Evolutionary conservation across 2,113 vertebrate species (phyloP).

Genomic region (Pogonocichla stellata): DNA sequence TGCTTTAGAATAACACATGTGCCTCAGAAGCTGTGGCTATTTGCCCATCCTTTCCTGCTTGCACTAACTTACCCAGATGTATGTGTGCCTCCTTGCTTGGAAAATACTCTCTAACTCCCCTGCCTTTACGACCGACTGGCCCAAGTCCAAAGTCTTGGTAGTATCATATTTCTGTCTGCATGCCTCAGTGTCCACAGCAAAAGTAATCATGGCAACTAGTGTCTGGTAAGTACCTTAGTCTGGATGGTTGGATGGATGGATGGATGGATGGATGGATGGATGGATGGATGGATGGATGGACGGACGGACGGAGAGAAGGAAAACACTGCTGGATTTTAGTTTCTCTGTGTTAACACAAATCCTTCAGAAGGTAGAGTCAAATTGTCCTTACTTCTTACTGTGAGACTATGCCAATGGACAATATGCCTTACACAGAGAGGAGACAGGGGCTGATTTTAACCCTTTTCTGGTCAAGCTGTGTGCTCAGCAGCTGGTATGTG

Average conservation of each 20-base stretch:
- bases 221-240: neutral
- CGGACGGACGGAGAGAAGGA: neutral
- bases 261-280: neutral
- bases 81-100: neutral
- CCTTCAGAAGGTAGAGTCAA: neutral
- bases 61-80: slow-evolving; percentile 35
- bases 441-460: neutral
- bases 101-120: slow-evolving; percentile 34
- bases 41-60: slow-evolving; percentile 11
- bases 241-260: neutral
- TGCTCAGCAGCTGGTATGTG: neutral
- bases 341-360: neutral
- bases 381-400: neutral
- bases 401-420: neutral
- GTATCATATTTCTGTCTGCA: slow-evolving; percentile 46
- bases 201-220: neutral
- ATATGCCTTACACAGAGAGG: neutral
- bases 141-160: neutral
- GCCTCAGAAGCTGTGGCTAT: slow-evolving; percentile 37
- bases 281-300: neutral
- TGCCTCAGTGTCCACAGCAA: slow-evolving; percentile 20
- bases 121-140: neutral
- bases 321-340: neutral
- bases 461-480: neutral
- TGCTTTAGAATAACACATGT: slow-evolving; percentile 17